Conservation (phyloP, 2,888 invertebrate species). For the Drosophila buzzatii region DNA sequence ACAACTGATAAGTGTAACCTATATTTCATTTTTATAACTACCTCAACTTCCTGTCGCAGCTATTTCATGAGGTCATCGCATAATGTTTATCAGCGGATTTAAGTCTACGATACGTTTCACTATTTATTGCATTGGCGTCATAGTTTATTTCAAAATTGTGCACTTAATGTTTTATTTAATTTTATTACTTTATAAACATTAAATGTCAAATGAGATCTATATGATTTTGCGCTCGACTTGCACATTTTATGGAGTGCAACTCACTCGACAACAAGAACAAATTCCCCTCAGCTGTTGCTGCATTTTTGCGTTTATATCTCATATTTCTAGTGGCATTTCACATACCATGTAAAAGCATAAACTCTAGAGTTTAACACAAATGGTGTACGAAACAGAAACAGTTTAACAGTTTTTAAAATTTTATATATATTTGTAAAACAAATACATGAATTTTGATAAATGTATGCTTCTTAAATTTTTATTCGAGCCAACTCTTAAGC, state of each 20-base stretch:
- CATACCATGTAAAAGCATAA: slow-evolving; percentile 32
- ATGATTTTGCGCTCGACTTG: slow-evolving; percentile 36
- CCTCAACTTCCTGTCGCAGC: slow-evolving; percentile 34
- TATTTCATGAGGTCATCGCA: slow-evolving; percentile 37
- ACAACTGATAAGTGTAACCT: slow-evolving; percentile 35
- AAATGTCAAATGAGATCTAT: slow-evolving; percentile 37
- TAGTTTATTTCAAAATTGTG: slow-evolving; percentile 22
- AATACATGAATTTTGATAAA: too few relatives aligned
- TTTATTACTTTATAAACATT: slow-evolving; percentile 27
- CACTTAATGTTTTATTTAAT: slow-evolving; percentile 1
- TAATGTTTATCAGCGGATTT: slow-evolving; percentile 20
- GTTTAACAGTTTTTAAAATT: too few relatives aligned
- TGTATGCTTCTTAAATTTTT: too few relatives aligned
- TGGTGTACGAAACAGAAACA: too few relatives aligned
- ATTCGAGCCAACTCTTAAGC: too few relatives aligned
- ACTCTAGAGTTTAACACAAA: neutral
- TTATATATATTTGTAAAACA: too few relatives aligned
- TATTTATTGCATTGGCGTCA: slow-evolving; percentile 10
- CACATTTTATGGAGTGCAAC: slow-evolving; percentile 52
- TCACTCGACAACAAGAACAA: slow-evolving; percentile 30
- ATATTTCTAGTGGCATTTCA: slow-evolving; percentile 40
- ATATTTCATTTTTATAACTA: slow-evolving; percentile 26
- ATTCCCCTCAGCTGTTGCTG: slow-evolving; percentile 9
- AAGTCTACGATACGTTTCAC: slow-evolving; percentile 3
- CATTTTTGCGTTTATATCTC: slow-evolving; percentile 37